Evolutionary conservation across 2,113 vertebrate species (phyloP).

Genomic region (Pica pica): DNA sequence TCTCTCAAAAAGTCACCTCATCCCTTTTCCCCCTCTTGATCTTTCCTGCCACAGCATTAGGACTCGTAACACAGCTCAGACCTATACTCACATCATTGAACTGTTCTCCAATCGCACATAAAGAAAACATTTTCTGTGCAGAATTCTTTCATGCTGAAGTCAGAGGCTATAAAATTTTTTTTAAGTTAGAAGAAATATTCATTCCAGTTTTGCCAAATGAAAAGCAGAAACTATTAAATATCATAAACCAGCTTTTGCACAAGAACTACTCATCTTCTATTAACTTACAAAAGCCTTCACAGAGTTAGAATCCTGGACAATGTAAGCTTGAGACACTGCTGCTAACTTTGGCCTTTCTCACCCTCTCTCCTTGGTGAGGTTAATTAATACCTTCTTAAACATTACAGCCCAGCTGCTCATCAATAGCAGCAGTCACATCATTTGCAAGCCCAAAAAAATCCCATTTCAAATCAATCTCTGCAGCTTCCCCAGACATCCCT

Average conservation of each 20-base stretch:
- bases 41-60: neutral
- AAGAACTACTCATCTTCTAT: neutral
- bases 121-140: neutral
- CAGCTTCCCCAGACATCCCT: neutral
- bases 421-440: rapidly evolving
- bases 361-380: neutral
- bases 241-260: neutral
- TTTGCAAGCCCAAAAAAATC: neutral
- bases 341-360: neutral
- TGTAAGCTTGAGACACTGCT: neutral
- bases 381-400: neutral
- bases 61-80: neutral
- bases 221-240: neutral
- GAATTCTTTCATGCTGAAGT: neutral
- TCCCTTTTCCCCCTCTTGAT: neutral
- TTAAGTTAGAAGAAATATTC: neutral
- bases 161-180: neutral
- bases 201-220: neutral
- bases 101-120: neutral
- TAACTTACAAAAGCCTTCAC: neutral
- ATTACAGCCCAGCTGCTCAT: neutral
- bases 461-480: neutral
- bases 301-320: neutral
- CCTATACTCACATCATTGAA: neutral
- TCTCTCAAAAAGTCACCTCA: neutral